Evolutionary conservation across 1,140 invertebrate genomes (phyloP).

Genomic region (Ceratosolen fusciceps): DNA sequence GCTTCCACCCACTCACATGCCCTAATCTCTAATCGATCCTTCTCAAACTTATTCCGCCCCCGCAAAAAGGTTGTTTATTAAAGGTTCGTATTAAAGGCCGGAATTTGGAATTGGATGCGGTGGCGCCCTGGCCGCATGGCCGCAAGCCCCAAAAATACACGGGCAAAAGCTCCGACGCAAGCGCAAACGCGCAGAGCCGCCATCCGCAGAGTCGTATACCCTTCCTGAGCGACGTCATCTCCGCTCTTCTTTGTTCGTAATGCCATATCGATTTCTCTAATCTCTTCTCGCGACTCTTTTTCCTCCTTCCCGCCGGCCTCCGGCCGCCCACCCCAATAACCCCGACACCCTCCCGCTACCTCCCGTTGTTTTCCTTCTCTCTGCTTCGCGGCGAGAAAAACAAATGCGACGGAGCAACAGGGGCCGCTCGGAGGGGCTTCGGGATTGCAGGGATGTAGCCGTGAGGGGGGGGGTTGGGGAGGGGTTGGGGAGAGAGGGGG

Average conservation of each 20-base stretch:
- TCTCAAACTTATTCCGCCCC: neutral
- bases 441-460: neutral
- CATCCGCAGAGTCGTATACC: neutral
- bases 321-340: too few species aligned
- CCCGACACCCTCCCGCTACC: too few species aligned
- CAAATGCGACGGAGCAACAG: neutral
- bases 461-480: too few species aligned
- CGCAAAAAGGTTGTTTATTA: constrained; percentile 10
- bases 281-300: constrained; percentile 54
- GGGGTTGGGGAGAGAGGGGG: neutral
- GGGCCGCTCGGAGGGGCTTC: too few species aligned
- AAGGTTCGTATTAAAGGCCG: neutral
- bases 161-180: constrained; percentile 16
- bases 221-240: constrained; percentile 24
- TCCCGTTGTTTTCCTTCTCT: neutral
- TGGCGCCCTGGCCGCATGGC: too few species aligned
- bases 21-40: constrained; percentile 8
- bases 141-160: neutral
- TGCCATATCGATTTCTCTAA: constrained; percentile 63
- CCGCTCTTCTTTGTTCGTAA: constrained; percentile 57
- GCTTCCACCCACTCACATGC: neutral
- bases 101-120: too few species aligned
- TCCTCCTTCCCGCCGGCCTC: neutral
- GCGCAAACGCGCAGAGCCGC: too few species aligned
- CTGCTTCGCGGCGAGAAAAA: neutral